phyloP scores from a whole-genome alignment of 2,888 invertebrate species.

The Melanotus villosus region DNA sequence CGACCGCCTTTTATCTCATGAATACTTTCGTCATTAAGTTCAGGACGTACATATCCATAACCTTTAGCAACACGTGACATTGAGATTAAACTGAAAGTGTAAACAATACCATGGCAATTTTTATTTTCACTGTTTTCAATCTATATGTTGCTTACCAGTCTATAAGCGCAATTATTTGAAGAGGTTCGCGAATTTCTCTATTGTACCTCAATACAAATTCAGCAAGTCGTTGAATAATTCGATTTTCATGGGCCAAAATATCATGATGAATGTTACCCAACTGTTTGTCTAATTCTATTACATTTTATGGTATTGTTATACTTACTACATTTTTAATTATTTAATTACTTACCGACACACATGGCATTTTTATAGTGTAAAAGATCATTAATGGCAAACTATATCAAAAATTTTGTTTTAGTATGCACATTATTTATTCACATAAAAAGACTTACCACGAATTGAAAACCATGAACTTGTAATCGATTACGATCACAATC shows the following conservation, averaged over 20 bases:
- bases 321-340: neutral
- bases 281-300: conserved; percentile 79
- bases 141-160: conserved; percentile 64
- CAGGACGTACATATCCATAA: conserved; percentile 63
- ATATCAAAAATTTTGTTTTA: conserved; percentile 53
- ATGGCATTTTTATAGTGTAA: conserved; percentile 66
- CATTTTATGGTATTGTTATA: no score
- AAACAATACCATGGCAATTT: no score
- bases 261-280: conserved; percentile 86
- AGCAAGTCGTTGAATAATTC: conserved; percentile 73
- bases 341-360: conserved; percentile 61
- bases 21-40: conserved; percentile 60
- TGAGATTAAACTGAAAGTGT: conserved; percentile 62
- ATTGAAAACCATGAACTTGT: conserved; percentile 78
- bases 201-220: conserved; percentile 62
- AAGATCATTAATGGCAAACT: conserved; percentile 63
- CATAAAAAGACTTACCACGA: no score
- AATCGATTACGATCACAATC: conserved; percentile 72
- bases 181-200: conserved; percentile 61
- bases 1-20: conserved; percentile 69
- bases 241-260: conserved; percentile 85
- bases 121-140: no score
- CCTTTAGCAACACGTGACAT: conserved; percentile 65
- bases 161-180: conserved; percentile 61
- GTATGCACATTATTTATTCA: no score